Evolutionary conservation across 2,113 vertebrate genomes (phyloP).

Genomic region (Sciurus niger): DNA sequence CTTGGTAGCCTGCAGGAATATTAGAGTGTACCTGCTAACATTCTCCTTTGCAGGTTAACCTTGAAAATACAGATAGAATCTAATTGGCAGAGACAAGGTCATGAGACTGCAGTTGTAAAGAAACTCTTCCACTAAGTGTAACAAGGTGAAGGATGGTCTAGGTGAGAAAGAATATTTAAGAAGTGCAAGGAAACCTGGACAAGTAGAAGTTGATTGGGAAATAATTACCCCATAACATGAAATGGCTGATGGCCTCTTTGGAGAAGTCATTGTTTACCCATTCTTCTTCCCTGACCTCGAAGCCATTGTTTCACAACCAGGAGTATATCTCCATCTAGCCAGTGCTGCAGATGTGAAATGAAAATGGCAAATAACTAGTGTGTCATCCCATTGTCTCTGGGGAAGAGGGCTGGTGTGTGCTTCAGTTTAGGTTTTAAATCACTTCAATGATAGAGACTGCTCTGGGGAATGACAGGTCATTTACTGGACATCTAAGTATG

Average conservation of each 20-base stretch:
- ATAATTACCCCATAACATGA: not conserved
- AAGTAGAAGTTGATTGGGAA: slow-evolving; percentile 16
- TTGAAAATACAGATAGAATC: not conserved
- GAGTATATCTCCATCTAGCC: not conserved
- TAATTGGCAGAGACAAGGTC: slow-evolving; percentile 68
- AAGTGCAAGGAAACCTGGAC: not conserved
- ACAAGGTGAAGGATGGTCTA: slow-evolving; percentile 41
- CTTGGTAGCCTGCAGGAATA: not conserved
- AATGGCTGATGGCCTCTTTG: slow-evolving; percentile 20
- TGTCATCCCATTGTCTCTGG: not conserved
- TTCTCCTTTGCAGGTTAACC: not conserved
- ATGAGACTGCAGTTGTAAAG: not conserved
- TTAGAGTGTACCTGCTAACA: not conserved
- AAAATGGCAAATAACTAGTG: not conserved
- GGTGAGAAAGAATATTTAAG: not conserved
- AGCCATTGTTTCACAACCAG: not conserved
- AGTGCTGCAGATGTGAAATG: not conserved
- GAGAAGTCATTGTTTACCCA: not conserved
- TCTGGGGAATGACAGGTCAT: not conserved
- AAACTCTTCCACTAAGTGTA: slow-evolving; percentile 6
- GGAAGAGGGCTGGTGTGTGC: not conserved
- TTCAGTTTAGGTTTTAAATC: slow-evolving; percentile 3
- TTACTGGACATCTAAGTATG: not conserved
- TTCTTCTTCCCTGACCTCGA: not conserved
- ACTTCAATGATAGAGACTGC: not conserved